These are phyloP conservation scores for Tor tambroides DNA, from an alignment of 2,113 vertebrate species.

Conservation along the genomic window DNA sequence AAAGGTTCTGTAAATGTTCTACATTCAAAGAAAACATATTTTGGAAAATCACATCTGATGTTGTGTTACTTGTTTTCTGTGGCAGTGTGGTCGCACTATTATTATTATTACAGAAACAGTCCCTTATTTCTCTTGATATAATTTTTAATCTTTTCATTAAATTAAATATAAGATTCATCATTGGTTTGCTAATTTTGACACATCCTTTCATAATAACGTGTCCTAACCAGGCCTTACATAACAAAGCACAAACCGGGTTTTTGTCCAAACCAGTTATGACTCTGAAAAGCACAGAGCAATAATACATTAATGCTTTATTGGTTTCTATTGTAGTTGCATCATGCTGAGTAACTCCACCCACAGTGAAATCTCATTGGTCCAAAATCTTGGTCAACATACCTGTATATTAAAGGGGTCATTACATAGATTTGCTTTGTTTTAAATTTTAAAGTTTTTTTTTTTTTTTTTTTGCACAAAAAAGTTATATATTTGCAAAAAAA, in stretches of 20 bases:
- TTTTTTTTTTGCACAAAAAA: too few species aligned
- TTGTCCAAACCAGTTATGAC: not conserved
- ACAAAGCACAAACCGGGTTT: not conserved
- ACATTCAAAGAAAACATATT: not conserved
- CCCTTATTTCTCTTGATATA: not conserved
- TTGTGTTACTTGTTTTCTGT: not conserved
- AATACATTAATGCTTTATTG: not conserved
- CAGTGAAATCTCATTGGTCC: not conserved
- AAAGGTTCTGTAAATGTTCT: not conserved
- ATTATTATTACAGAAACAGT: not conserved
- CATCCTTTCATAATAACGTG: not conserved
- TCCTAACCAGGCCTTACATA: not conserved
- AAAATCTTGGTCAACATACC: not conserved
- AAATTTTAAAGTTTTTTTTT: too few species aligned
- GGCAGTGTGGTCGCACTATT: not conserved
- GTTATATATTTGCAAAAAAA: too few species aligned
- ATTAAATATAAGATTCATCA: not conserved
- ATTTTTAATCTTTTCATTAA: not conserved
- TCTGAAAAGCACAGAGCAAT: not conserved
- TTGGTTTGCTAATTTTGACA: not conserved
- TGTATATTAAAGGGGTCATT: not conserved
- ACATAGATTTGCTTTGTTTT: too few species aligned
- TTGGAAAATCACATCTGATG: not conserved
- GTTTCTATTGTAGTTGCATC: not conserved
- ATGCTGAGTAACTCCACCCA: not conserved